Conservation (phyloP, 2,888 invertebrate genomes). For the Anaspis maculata region DNA sequence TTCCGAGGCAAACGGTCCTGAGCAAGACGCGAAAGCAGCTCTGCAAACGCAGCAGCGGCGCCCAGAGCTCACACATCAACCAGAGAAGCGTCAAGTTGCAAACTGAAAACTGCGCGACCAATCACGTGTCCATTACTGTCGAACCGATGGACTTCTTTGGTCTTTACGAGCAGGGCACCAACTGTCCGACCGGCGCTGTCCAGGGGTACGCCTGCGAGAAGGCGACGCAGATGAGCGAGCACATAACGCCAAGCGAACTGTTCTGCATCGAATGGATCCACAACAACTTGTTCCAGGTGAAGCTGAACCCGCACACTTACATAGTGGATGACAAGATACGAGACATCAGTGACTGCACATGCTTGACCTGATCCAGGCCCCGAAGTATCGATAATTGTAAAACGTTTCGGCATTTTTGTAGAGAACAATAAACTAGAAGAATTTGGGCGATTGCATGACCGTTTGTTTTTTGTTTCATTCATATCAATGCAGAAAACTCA, state of each 20-base stretch:
- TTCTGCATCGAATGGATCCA: constrained; percentile 31
- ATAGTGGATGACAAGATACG: constrained; percentile 27
- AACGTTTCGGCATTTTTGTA: too few species aligned
- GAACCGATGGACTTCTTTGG: constrained; percentile 9
- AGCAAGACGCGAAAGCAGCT: constrained; percentile 4
- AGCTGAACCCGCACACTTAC: constrained; percentile 25
- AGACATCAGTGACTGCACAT: constrained; percentile 24
- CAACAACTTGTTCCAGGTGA: constrained; percentile 27
- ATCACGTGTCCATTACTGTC: background rate
- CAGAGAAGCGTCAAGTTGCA: constrained; percentile 3
- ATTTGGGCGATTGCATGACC: too few species aligned
- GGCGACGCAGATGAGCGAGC: constrained; percentile 28
- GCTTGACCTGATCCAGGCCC: too few species aligned
- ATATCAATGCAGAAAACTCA: too few species aligned
- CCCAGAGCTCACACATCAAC: constrained; percentile 4
- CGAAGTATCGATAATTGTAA: too few species aligned
- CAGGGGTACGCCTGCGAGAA: constrained; percentile 4
- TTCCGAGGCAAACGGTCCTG: constrained; percentile 7
- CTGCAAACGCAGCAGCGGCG: constrained; percentile 3
- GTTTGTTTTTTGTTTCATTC: too few species aligned
- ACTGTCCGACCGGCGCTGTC: constrained; percentile 5
- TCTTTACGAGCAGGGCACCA: constrained; percentile 7
- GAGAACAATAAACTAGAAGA: too few species aligned
- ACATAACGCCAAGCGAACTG: constrained; percentile 27
- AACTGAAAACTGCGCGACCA: constrained; percentile 7